A percentile compares a stretch with the other conserved stretches of the same genome.
Conservation (phyloP, 2,888 invertebrate species). For the Magallana nippona region DNA sequence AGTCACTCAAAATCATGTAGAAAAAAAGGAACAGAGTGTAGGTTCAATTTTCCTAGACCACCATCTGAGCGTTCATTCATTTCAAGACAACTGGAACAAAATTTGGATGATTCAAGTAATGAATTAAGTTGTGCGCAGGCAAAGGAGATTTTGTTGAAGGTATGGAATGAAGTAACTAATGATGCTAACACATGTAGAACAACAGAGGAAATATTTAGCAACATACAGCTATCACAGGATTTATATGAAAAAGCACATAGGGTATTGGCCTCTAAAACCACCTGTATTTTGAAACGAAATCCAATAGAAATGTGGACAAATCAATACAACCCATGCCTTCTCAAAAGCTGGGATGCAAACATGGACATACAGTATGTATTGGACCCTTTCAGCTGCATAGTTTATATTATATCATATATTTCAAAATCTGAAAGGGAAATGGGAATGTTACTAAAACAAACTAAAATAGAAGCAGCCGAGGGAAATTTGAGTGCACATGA, state of each 20-base stretch:
- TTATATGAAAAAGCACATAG: conserved; percentile 19
- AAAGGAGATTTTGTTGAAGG: conserved; percentile 1
- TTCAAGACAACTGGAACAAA: not conserved
- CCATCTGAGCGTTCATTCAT: conserved; percentile 41
- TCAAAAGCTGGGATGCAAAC: conserved; percentile 30
- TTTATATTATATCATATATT: conserved; percentile 32
- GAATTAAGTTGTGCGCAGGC: not conserved
- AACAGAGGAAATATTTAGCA: not conserved
- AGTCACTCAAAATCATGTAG: conserved; percentile 25
- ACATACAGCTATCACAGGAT: not conserved
- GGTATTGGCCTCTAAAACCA: conserved; percentile 7
- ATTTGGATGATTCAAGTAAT: not conserved
- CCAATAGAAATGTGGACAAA: conserved; percentile 25
- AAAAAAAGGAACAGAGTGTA: conserved; percentile 50
- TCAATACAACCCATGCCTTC: not conserved
- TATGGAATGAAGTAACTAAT: not conserved
- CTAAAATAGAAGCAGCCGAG: conserved; percentile 33
- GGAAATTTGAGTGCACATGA: conserved; percentile 43
- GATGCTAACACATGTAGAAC: not conserved
- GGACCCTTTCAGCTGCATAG: conserved; percentile 36
- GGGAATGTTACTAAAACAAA: not conserved
- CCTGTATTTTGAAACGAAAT: conserved; percentile 36
- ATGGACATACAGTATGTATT: conserved; percentile 35
- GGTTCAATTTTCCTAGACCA: conserved; percentile 53
- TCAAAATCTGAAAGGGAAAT: conserved; percentile 31